Conservation (phyloP, 2,888 invertebrate species). For the Cloeon dipterum region DNA sequence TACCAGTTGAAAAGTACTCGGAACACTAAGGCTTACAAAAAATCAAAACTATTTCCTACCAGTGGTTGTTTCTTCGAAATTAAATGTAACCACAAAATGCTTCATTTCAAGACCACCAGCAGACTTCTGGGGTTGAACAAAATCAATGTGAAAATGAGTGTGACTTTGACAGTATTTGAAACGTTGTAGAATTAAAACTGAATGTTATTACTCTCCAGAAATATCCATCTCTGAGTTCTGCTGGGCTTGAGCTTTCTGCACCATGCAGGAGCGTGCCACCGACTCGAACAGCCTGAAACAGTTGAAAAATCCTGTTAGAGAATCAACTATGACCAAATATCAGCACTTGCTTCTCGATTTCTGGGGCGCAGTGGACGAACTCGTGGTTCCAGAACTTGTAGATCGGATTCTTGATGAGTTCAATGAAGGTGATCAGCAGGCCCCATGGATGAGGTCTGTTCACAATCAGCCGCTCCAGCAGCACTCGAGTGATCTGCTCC, state of each 20-base stretch:
- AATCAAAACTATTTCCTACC: no score
- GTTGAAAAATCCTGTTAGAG: no score
- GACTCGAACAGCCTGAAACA: constrained; percentile 92
- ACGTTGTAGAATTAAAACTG: constrained; percentile 4
- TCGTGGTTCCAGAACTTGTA: constrained; percentile 99
- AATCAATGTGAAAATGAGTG: no score
- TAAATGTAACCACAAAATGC: no score
- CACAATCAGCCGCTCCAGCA: constrained; percentile 90
- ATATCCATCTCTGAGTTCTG: constrained; percentile 37
- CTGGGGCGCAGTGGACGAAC: constrained; percentile 97
- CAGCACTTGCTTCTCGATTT: constrained; percentile 87
- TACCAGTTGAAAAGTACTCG: no score
- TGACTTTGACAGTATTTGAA: no score
- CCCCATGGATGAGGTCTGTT: constrained; percentile 99
- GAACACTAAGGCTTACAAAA: no score
- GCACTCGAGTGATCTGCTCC: constrained; percentile 91
- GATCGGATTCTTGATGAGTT: constrained; percentile 92
- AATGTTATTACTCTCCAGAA: constrained; percentile 31
- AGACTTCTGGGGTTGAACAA: no score
- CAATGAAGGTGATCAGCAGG: constrained; percentile 92
- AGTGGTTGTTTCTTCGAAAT: no score
- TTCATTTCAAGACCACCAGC: no score
- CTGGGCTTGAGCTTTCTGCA: constrained; percentile 44
- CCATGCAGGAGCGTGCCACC: constrained; percentile 88
- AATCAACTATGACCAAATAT: constrained; percentile 1